These are phyloP conservation scores for Otus sunia DNA, from an alignment of 2,113 vertebrate species.

Conservation along the genomic window DNA sequence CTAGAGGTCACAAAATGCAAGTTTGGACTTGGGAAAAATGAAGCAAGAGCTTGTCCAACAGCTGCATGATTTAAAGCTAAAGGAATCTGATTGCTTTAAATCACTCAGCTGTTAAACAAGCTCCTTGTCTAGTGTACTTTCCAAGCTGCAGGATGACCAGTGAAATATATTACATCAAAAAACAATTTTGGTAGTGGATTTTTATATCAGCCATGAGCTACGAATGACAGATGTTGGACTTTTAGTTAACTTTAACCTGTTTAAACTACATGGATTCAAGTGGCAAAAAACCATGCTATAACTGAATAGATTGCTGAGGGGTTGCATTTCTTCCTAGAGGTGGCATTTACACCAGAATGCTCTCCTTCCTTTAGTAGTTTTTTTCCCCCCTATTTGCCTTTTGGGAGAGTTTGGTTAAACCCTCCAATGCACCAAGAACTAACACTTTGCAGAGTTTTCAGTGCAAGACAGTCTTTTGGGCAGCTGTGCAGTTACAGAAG, in stretches of 20 bases:
- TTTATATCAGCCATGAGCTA: background rate
- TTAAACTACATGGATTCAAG: background rate
- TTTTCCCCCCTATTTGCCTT: background rate
- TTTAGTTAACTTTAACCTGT: background rate
- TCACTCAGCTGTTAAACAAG: conserved; percentile 7
- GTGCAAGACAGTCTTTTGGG: background rate
- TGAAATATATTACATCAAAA: background rate
- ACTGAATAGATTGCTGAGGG: background rate
- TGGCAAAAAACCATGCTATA: background rate
- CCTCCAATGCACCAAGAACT: background rate
- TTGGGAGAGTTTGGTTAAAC: background rate
- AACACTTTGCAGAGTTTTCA: background rate
- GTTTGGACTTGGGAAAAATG: background rate
- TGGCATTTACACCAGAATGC: background rate
- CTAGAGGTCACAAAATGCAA: background rate
- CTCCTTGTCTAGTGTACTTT: background rate
- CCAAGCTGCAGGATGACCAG: background rate
- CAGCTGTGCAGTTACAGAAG: background rate
- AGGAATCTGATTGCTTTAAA: conserved; percentile 26
- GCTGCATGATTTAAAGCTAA: background rate
- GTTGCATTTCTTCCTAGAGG: background rate
- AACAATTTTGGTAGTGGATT: background rate
- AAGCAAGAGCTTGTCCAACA: background rate
- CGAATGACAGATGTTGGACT: background rate
- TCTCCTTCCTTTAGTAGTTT: background rate